Percentiles rank a stretch among this genome's conserved stretches.
phyloP scores from a whole-genome alignment of 2,888 invertebrate species.

The Taenaris catops region DNA sequence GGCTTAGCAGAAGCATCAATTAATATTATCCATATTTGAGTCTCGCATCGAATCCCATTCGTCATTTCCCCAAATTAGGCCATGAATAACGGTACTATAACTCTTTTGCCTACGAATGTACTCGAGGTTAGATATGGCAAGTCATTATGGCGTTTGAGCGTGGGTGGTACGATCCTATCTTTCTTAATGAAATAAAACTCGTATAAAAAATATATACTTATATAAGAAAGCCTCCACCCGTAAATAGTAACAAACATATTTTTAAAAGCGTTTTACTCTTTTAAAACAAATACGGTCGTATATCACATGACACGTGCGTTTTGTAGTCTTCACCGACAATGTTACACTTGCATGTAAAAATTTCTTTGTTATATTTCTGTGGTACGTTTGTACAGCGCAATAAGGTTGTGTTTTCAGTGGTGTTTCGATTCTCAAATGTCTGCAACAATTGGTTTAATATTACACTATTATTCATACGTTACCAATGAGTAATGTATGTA shows the following conservation, averaged over 20 bases:
- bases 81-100: constrained; percentile 26
- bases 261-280: constrained; percentile 7
- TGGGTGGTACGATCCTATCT: constrained; percentile 74
- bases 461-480: constrained; percentile 35
- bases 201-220: constrained; percentile 66
- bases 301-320: constrained; percentile 8
- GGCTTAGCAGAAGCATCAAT: constrained; percentile 10
- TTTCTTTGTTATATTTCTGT: constrained; percentile 5
- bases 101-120: constrained; percentile 41
- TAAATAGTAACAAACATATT: constrained; percentile 24
- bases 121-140: constrained; percentile 60
- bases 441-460: constrained; percentile 6
- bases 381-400: not conserved
- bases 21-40: constrained; percentile 13
- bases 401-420: constrained; percentile 2
- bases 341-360: constrained; percentile 1
- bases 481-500: constrained; percentile 41
- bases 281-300: constrained; percentile 11
- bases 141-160: constrained; percentile 64
- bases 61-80: constrained; percentile 16
- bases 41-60: constrained; percentile 17
- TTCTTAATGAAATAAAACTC: constrained; percentile 73
- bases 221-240: constrained; percentile 29
- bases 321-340: constrained; percentile 1
- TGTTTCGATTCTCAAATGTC: not conserved